A percentile compares a stretch with the other conserved stretches of the same genome.
Conservation (phyloP, 2,797 vertebrate species). For the Ficedula albicollis region DNA sequence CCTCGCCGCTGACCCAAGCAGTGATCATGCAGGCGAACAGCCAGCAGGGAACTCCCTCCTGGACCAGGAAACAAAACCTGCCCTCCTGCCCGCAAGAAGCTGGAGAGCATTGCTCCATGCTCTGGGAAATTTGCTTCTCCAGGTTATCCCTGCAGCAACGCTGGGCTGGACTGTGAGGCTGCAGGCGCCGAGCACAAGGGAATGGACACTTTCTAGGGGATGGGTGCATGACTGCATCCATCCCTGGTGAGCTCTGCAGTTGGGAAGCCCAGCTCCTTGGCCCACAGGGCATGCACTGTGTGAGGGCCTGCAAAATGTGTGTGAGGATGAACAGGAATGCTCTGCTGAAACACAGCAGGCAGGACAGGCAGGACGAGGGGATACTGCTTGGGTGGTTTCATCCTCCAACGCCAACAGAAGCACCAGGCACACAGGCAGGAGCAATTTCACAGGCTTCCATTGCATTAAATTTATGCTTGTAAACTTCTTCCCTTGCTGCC, state of each 20-base stretch:
- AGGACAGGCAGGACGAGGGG: not conserved
- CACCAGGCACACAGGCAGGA: not conserved
- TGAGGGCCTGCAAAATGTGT: rapidly evolving
- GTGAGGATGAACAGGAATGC: not conserved
- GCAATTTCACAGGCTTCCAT: not conserved
- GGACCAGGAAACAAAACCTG: conserved; percentile 39
- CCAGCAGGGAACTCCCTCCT: conserved; percentile 38
- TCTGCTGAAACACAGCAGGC: rapidly evolving
- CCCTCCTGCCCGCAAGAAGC: not conserved
- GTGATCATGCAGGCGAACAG: conserved; percentile 1
- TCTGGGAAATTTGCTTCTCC: not conserved
- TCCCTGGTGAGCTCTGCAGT: not conserved
- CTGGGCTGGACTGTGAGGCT: not conserved
- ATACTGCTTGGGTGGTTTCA: not conserved
- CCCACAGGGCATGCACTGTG: not conserved
- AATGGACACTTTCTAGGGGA: not conserved
- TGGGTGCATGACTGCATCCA: not conserved
- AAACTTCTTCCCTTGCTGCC: not conserved
- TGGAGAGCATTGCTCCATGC: not conserved
- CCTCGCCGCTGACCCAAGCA: not conserved
- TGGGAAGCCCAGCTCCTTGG: not conserved
- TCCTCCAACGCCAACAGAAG: rapidly evolving
- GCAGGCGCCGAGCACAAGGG: not conserved
- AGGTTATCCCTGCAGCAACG: rapidly evolving
- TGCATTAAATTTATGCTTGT: not conserved